phyloP scores from a whole-genome alignment of 2,888 invertebrate genomes.

The Nemapogon koenigi region DNA sequence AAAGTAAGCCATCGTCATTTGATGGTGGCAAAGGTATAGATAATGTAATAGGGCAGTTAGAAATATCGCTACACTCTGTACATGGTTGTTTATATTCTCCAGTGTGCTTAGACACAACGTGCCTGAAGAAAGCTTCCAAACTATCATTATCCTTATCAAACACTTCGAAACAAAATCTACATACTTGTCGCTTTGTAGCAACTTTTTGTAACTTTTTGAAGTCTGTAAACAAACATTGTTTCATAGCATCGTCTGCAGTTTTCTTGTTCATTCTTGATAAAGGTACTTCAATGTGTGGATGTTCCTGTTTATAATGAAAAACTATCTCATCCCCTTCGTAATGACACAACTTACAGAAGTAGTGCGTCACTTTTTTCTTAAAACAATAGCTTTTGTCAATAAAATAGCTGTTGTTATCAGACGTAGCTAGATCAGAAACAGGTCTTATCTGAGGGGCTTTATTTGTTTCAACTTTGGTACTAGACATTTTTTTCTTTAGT shows the following conservation, averaged over 20 bases:
- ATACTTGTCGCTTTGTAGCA: conserved; percentile 37
- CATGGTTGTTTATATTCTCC: conserved; percentile 78
- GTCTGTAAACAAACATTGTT: conserved; percentile 52
- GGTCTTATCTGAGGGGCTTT: neutral
- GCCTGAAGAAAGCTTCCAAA: conserved; percentile 70
- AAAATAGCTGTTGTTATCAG: conserved; percentile 25
- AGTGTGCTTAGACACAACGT: conserved; percentile 74
- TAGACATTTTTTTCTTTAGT: conserved; percentile 31
- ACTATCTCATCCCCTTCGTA: conserved; percentile 68
- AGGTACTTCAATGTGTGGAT: conserved; percentile 70
- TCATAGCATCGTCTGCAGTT: conserved; percentile 59
- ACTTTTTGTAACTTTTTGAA: conserved; percentile 37
- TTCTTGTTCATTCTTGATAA: conserved; percentile 64
- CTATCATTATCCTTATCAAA: conserved; percentile 24
- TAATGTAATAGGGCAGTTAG: conserved; percentile 33
- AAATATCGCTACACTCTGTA: conserved; percentile 50
- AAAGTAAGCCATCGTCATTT: conserved; percentile 38
- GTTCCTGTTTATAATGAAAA: conserved; percentile 69
- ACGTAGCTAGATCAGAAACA: neutral
- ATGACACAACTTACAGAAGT: conserved; percentile 67
- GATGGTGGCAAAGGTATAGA: conserved; percentile 50
- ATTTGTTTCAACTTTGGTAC: neutral
- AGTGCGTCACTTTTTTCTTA: conserved; percentile 31
- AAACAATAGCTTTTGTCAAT: conserved; percentile 53
- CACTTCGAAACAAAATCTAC: conserved; percentile 47